Conservation (phyloP, 2,888 invertebrate genomes). For the Agonopterix arenella region DNA sequence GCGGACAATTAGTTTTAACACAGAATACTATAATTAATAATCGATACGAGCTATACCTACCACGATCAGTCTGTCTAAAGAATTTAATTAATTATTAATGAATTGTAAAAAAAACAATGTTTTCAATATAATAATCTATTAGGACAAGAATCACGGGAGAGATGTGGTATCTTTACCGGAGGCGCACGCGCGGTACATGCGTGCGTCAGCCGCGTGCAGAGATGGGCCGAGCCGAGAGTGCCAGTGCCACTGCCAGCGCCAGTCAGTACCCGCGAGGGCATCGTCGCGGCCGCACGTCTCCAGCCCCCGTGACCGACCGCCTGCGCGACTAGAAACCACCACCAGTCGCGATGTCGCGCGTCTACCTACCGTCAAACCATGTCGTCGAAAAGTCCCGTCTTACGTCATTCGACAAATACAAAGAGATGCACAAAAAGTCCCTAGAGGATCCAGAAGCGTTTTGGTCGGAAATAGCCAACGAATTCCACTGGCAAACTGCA, state of each 20-base stretch:
- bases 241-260: conserved; percentile 25
- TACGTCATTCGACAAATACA: conserved; percentile 81
- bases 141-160: too few relatives aligned
- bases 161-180: not conserved
- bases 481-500: conserved; percentile 94
- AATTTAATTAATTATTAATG: too few relatives aligned
- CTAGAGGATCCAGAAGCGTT: conserved; percentile 92
- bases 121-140: too few relatives aligned
- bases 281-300: conserved; percentile 15
- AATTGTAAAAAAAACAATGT: too few relatives aligned
- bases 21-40: too few relatives aligned
- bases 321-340: conserved; percentile 20
- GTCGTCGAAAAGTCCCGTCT: conserved; percentile 81
- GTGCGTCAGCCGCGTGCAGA: conserved; percentile 34
- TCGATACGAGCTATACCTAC: too few relatives aligned
- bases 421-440: conserved; percentile 89
- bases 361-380: conserved; percentile 79
- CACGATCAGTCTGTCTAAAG: too few relatives aligned
- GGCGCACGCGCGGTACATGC: conserved; percentile 50
- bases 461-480: conserved; percentile 95
- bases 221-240: conserved; percentile 20
- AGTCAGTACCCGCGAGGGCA: conserved; percentile 34
- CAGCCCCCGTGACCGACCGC: conserved; percentile 3
- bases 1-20: too few relatives aligned
- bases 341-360: conserved; percentile 77